Percentiles rank a stretch among this genome's conserved stretches.
phyloP scores from a whole-genome alignment of 2,113 vertebrate species.

The Callorhinus ursinus region DNA sequence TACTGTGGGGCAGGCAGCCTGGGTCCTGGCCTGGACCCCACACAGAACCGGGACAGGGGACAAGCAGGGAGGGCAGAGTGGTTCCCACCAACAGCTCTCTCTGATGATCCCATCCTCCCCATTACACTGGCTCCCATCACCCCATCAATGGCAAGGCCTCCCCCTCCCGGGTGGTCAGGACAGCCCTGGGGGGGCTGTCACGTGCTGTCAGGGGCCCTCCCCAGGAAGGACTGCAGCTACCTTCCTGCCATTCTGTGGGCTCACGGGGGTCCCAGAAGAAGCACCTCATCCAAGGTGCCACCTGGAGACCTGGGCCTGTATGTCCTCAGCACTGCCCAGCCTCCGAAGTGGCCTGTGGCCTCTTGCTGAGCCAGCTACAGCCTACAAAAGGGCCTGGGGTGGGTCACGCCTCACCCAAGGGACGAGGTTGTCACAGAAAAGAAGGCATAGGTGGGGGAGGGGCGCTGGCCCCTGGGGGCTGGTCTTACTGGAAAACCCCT shows the following conservation, averaged over 20 bases:
- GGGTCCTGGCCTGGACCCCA: neutral
- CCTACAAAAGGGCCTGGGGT: no score
- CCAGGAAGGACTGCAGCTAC: neutral
- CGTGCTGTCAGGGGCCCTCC: neutral
- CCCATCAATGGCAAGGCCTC: fast-evolving
- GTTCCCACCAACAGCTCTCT: neutral
- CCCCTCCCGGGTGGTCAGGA: fast-evolving
- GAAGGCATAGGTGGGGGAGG: fast-evolving
- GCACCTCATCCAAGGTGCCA: neutral
- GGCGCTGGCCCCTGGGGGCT: no score
- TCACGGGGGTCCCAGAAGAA: neutral
- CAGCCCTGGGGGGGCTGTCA: neutral
- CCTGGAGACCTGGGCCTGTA: no score
- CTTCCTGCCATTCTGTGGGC: neutral
- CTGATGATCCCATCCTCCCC: fast-evolving
- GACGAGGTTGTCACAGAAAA: fast-evolving
- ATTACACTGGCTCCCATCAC: neutral
- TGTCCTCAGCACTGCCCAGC: neutral
- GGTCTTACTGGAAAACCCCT: neutral
- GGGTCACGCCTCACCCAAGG: no score
- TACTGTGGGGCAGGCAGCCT: fast-evolving
- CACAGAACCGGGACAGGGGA: fast-evolving
- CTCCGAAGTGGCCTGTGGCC: fast-evolving
- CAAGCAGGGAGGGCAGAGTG: neutral
- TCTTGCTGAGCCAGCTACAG: fast-evolving